Conservation (phyloP, 1,140 invertebrate genomes). For the Melanaphis sacchari region DNA sequence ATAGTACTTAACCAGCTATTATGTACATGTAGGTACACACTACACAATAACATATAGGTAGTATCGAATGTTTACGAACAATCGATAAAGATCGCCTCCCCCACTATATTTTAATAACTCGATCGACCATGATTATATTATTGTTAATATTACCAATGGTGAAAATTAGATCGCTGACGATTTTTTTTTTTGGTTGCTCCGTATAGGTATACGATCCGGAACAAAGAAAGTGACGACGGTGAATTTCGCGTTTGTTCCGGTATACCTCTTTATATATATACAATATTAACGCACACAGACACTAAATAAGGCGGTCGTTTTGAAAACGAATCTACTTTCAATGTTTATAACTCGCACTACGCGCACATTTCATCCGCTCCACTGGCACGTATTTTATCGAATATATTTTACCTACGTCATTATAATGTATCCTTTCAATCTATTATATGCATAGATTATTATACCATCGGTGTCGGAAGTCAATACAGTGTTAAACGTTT, state of each 20-base stretch:
- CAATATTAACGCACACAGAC: background rate
- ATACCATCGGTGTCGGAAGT: background rate
- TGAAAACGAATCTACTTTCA: conserved; percentile 55
- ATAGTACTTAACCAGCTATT: background rate
- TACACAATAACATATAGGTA: background rate
- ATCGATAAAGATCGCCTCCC: background rate
- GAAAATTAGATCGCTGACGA: background rate
- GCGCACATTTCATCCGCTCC: background rate
- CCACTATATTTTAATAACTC: background rate
- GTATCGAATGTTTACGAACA: background rate
- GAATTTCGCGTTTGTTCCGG: conserved; percentile 55
- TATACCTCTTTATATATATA: conserved; percentile 14
- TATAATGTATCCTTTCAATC: background rate
- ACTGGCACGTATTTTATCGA: conserved; percentile 33
- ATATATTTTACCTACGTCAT: background rate
- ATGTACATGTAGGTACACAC: background rate
- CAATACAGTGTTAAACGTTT: background rate
- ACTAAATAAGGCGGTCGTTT: background rate
- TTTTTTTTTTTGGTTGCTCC: conserved; percentile 2
- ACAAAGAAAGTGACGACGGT: conserved; percentile 53
- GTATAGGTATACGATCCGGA: conserved; percentile 19
- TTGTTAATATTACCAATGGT: background rate
- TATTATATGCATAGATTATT: background rate
- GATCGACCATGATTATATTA: background rate
- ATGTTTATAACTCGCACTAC: conserved; percentile 26